Evolutionary conservation across 2,797 vertebrate genomes (phyloP), one percentile per base, ranked within the genome.

Genomic region (Phataginus tricuspis): DNA sequence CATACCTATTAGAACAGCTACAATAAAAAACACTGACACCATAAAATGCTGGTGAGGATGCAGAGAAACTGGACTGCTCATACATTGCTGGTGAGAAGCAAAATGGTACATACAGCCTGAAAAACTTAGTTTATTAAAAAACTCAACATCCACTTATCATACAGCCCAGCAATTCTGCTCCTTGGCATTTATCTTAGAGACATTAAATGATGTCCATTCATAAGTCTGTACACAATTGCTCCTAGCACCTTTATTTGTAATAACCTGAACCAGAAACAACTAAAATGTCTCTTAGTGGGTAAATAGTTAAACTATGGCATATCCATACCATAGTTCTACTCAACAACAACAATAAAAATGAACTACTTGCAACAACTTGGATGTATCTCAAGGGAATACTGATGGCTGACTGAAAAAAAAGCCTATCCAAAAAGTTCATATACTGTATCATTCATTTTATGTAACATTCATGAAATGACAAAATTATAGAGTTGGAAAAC

Each of bases 371-470:
- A 80, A 88, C 23, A 64, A 93, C 21, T 37, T 96, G 64, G 39
- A 66, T 31, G 10, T 12, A 39, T 75, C 69, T 83, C 77, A 85
- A 75, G 51, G 64, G 16, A 31, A 77, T 64, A 0, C 10, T 75
- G 23, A 42, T 45, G 39, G 16, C 45, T 45, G 45, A 45, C 9
- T 45, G 45, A 31, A 53, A 85, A 92, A 92, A 51, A 85, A 68
- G n/a, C 13, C 51, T 57, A 53, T 72, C 63, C 86, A 51, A 84
- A 84, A 92, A 37, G 15, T 77, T 85, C 34, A 75, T 25, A 83
- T n/a, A 55, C 29, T 61, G 6, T 63, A 23, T n/a, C 23, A 91
- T 79, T 95, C 86, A 96, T 53, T 45, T 91, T 88, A 77, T 37
- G 51, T 23, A 59, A 69, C 39, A 91, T 79, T 64, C 11, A 5